A percentile compares a stretch with the other conserved stretches of the same genome.
Evolutionary conservation across 2,113 vertebrate genomes (phyloP).

Genomic region (Uropsilus gracilis): DNA sequence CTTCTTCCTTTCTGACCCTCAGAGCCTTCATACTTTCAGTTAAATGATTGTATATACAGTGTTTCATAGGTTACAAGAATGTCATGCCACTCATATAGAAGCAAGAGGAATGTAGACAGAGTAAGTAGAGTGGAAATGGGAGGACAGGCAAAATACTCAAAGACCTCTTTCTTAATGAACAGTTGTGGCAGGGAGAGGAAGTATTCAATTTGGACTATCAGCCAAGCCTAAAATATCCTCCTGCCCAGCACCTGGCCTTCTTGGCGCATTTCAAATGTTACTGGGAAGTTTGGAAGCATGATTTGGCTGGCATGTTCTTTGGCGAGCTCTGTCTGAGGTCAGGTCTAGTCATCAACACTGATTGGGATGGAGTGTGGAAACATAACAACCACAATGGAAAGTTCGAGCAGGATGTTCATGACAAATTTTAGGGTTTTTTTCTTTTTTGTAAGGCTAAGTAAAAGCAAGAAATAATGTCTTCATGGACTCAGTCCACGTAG

Average conservation of each 20-base stretch:
- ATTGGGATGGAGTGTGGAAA: conserved; percentile 46
- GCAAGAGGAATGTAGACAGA: neutral
- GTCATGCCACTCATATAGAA: neutral
- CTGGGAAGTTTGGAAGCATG: conserved; percentile 67
- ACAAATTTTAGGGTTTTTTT: neutral
- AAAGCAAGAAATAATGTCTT: neutral
- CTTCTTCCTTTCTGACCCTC: neutral
- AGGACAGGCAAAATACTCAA: neutral
- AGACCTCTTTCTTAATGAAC: conserved; percentile 35
- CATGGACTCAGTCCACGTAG: neutral
- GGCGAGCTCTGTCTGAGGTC: conserved; percentile 65
- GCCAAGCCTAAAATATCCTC: conserved; percentile 76
- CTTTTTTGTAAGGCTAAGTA: conserved; percentile 18
- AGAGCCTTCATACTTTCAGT: neutral
- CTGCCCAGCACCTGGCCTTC: conserved; percentile 79
- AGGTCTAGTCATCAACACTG: conserved; percentile 51
- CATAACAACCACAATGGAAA: conserved; percentile 49
- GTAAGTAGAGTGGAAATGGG: neutral
- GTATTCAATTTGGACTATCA: conserved; percentile 63
- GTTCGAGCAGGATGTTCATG: conserved; percentile 36
- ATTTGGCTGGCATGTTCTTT: conserved; percentile 62
- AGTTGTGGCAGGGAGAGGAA: conserved; percentile 44
- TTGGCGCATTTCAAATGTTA: conserved; percentile 70
- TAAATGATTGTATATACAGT: neutral
- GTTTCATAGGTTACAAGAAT: neutral